A percentile compares a stretch with the other conserved stretches of the same genome.
These are phyloP conservation scores for Eulimnadia texana DNA, from an alignment of 1,140 invertebrate genomes.

Conservation along the genomic window DNA sequence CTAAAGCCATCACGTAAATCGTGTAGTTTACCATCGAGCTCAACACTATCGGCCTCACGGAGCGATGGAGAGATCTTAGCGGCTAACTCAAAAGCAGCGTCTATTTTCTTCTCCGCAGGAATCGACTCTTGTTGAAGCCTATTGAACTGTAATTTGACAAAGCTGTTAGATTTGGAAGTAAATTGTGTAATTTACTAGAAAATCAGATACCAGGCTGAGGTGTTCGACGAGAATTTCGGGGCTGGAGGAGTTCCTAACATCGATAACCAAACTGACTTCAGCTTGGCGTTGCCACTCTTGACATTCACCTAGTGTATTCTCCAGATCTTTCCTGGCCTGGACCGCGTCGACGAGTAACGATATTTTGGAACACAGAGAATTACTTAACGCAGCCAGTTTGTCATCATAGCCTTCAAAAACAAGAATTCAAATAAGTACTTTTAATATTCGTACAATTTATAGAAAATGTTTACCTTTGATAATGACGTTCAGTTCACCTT, in stretches of 20 bases:
- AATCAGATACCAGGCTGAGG: constrained; percentile 45
- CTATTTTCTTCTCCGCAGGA: constrained; percentile 49
- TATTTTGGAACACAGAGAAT: constrained; percentile 6
- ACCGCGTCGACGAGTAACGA: neutral
- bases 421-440: neutral
- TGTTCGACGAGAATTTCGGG: constrained; percentile 71
- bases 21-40: constrained; percentile 58
- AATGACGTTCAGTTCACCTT: constrained; percentile 26
- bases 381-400: neutral
- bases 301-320: constrained; percentile 60
- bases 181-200: neutral
- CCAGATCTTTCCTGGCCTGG: constrained; percentile 53
- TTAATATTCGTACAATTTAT: neutral
- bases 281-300: constrained; percentile 74
- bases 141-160: constrained; percentile 40
- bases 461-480: constrained; percentile 14
- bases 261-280: constrained; percentile 63
- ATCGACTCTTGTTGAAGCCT: constrained; percentile 58
- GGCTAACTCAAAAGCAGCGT: constrained; percentile 57
- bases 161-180: neutral
- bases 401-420: neutral
- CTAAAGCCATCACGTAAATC: constrained; percentile 58
- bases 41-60: constrained; percentile 68
- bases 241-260: constrained; percentile 51
- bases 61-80: constrained; percentile 61